Percentiles rank a stretch among this genome's conserved stretches.
Conservation (phyloP, 2,888 invertebrate genomes). For the Xestoiulus laeticollis region DNA sequence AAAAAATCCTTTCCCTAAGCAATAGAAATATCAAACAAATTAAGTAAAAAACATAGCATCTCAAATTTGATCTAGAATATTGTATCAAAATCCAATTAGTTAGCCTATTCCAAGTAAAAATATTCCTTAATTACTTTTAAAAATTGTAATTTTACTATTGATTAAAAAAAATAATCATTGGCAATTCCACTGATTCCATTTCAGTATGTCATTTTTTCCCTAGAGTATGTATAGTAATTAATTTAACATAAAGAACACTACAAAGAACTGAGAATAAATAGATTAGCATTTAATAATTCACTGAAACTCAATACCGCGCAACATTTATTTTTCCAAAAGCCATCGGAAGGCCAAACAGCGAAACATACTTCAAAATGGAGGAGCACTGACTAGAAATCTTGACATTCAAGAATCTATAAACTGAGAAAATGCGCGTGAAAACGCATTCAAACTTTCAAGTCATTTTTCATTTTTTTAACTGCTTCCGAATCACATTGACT, state of each 20-base stretch:
- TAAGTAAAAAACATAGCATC: too few species aligned
- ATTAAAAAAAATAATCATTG: too few species aligned
- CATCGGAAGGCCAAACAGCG: background rate
- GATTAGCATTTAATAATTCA: background rate
- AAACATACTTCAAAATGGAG: background rate
- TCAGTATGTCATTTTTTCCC: too few species aligned
- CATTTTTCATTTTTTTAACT: background rate
- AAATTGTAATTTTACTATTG: too few species aligned
- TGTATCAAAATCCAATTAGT: too few species aligned
- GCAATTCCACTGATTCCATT: too few species aligned
- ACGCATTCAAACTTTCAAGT: background rate
- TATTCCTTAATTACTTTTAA: too few species aligned
- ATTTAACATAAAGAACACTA: background rate
- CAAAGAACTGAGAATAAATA: slow-evolving; percentile 8
- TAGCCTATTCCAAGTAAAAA: too few species aligned
- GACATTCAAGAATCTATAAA: slow-evolving; percentile 19
- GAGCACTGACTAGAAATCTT: slow-evolving; percentile 31
- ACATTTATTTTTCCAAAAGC: background rate
- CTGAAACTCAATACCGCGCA: background rate
- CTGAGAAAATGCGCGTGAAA: background rate
- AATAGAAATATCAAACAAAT: too few species aligned
- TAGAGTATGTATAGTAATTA: background rate
- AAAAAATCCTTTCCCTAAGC: too few species aligned
- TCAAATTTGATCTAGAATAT: too few species aligned
- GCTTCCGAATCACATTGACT: background rate